These are phyloP conservation scores for Lasioglossum malachurum DNA, from an alignment of 2,888 invertebrate species.

Conservation along the genomic window DNA sequence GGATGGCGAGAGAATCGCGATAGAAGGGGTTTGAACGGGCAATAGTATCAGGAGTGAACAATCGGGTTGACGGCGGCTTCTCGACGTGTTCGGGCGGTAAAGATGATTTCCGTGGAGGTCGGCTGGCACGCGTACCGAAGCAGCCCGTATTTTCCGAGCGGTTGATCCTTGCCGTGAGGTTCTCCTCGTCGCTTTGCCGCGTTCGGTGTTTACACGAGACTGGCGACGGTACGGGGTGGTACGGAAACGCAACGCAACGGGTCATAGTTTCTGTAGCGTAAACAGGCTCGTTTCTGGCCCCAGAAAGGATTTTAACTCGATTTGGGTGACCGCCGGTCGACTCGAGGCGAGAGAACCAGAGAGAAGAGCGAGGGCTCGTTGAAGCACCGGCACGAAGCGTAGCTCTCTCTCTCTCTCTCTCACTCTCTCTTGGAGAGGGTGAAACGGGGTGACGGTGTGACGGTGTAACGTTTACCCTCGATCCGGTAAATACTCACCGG, in stretches of 20 bases:
- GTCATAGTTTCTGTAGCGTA: conserved; percentile 33
- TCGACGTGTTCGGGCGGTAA: not conserved
- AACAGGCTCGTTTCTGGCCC: conserved; percentile 26
- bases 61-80: not conserved
- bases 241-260: not conserved
- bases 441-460: not conserved
- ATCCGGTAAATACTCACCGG: conserved; percentile 87
- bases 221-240: not conserved
- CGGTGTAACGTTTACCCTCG: conserved; percentile 54
- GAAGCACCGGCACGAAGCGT: not conserved
- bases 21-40: not conserved
- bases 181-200: not conserved
- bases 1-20: not conserved
- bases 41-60: not conserved
- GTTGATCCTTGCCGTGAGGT: not conserved
- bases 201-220: conserved; percentile 3
- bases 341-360: conserved; percentile 5
- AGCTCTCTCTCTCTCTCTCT: not conserved
- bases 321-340: conserved; percentile 51
- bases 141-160: conserved; percentile 13
- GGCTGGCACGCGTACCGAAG: not conserved
- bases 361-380: not conserved
- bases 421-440: not conserved
- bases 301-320: conserved; percentile 66
- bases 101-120: conserved; percentile 1